Conservation (phyloP, 2,888 invertebrate species). For the Acrobasis repandana region DNA sequence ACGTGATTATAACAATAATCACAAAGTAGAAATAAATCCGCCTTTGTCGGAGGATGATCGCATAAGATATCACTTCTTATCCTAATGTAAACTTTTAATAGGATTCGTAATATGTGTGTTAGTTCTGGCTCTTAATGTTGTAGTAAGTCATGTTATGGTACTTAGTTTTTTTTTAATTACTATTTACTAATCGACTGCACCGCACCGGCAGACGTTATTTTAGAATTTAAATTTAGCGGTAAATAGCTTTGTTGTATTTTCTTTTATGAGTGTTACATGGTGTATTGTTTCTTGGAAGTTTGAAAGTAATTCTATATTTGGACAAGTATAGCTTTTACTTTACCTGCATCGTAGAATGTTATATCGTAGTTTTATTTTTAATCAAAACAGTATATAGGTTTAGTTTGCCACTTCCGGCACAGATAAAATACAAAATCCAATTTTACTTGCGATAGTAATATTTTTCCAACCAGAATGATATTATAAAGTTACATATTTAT, state of each 20-base stretch:
- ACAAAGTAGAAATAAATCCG: not conserved
- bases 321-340: not conserved
- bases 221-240: not conserved
- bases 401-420: too few species aligned
- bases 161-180: conserved; percentile 6
- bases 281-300: not conserved
- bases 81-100: not conserved
- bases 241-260: not conserved
- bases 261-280: conserved; percentile 7
- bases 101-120: not conserved
- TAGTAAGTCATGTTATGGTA: conserved; percentile 4
- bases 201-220: not conserved
- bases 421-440: too few species aligned
- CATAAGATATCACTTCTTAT: not conserved
- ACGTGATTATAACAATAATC: not conserved
- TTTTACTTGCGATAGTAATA: too few species aligned
- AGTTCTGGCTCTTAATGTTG: conserved; percentile 6
- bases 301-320: not conserved
- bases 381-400: too few species aligned
- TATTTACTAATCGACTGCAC: conserved; percentile 9
- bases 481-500: too few species aligned
- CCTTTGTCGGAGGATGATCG: conserved; percentile 17
- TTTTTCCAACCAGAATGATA: too few species aligned
- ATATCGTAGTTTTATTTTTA: not conserved
- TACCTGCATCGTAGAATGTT: not conserved